phyloP scores from a whole-genome alignment of 2,113 vertebrate genomes.

The Synchiropus splendidus region DNA sequence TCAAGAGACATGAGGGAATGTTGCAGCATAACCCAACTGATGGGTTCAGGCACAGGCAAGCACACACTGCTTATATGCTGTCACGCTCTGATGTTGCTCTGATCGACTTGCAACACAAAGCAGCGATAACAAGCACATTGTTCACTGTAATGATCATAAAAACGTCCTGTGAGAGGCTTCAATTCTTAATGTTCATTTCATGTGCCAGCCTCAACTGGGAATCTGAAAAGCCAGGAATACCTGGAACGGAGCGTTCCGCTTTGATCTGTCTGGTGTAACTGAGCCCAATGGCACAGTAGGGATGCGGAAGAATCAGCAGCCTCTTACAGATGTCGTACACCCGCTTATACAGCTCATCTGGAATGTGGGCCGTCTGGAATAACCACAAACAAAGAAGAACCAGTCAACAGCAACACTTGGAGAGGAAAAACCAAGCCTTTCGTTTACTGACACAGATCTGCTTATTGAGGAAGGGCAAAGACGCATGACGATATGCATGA shows the following conservation, averaged over 20 bases:
- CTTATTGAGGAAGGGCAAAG: background rate
- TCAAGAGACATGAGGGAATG: too few species aligned
- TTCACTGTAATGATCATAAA: too few species aligned
- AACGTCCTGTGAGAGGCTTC: background rate
- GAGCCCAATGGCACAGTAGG: slow-evolving; percentile 81
- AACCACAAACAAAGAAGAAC: slow-evolving; percentile 4
- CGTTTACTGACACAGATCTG: background rate
- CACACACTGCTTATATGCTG: too few species aligned
- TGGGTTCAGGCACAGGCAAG: too few species aligned
- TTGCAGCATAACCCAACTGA: too few species aligned
- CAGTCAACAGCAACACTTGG: too few species aligned
- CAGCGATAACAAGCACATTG: too few species aligned
- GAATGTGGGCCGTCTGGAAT: slow-evolving; percentile 74
- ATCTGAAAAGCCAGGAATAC: slow-evolving; percentile 38
- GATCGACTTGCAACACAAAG: too few species aligned
- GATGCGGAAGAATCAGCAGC: slow-evolving; percentile 79
- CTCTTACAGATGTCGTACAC: slow-evolving; percentile 81
- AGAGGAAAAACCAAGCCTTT: too few species aligned
- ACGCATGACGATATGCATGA: background rate
- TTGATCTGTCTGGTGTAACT: slow-evolving; percentile 76
- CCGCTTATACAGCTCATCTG: slow-evolving; percentile 77
- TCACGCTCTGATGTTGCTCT: too few species aligned
- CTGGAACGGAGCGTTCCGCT: slow-evolving; percentile 70
- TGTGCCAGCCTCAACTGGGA: background rate
- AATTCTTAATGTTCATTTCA: background rate